These are phyloP conservation scores for Catostylus mosaicus DNA, from an alignment of 30 jellyfish, hydroid and myxozoan genomes.

Conservation along the genomic window DNA sequence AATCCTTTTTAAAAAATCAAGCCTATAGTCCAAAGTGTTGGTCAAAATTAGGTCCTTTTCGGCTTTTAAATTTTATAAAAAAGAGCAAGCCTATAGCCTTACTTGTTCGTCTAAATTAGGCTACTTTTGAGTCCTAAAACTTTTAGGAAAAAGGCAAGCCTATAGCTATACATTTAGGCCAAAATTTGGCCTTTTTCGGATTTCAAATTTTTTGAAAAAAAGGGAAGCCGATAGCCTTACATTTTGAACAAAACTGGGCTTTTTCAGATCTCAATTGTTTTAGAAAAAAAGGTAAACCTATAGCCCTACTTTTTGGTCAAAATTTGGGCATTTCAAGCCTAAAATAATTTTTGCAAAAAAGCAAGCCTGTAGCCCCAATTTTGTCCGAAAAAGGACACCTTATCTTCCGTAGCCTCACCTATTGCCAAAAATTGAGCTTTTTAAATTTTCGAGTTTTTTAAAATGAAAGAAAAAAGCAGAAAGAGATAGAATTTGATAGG, in stretches of 20 bases:
- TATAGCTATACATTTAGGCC: neutral
- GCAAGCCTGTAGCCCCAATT: constrained; percentile 3
- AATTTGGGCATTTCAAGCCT: neutral
- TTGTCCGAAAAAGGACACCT: neutral
- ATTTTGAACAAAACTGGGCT: neutral
- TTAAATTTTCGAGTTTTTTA: neutral
- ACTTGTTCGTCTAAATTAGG: neutral
- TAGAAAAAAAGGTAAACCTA: neutral
- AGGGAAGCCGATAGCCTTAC: neutral
- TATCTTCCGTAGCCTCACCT: neutral
- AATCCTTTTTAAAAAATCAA: neutral
- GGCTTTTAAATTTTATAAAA: too few species aligned
- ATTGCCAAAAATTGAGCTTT: neutral
- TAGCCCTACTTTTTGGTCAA: neutral
- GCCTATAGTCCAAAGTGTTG: too few species aligned
- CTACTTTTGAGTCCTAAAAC: neutral
- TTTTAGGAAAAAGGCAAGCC: neutral
- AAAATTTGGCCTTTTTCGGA: neutral
- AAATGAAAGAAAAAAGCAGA: neutral
- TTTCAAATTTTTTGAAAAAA: neutral
- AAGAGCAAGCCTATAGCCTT: neutral
- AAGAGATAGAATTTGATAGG: neutral
- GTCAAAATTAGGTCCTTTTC: neutral
- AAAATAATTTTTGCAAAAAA: neutral
- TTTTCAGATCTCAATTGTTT: neutral